phyloP scores from a whole-genome alignment of 1,140 invertebrate genomes.

The Drosophila nigromelanica region DNA sequence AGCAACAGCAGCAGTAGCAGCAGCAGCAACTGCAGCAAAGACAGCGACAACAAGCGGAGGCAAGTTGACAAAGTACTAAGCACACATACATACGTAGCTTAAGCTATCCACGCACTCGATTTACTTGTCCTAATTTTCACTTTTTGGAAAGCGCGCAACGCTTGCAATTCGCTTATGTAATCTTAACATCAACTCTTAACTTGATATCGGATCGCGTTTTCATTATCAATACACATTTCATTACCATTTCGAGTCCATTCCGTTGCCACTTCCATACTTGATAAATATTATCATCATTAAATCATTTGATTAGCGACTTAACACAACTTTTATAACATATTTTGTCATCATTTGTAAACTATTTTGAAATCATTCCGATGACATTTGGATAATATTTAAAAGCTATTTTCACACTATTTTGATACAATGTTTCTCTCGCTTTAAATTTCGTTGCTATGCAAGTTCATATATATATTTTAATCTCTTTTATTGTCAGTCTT shows the following conservation, averaged over 20 bases:
- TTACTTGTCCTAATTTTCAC: slow-evolving; percentile 62
- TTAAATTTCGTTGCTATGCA: too few species aligned
- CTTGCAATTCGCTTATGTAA: slow-evolving; percentile 40
- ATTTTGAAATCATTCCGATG: too few species aligned
- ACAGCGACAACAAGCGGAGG: slow-evolving; percentile 49
- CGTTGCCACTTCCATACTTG: slow-evolving; percentile 6
- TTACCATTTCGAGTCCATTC: slow-evolving; percentile 9
- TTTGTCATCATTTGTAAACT: too few species aligned
- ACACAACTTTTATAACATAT: too few species aligned
- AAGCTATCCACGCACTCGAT: slow-evolving; percentile 23
- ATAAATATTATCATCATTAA: not conserved
- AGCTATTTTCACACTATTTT: too few species aligned
- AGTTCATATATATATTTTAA: too few species aligned
- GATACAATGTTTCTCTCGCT: too few species aligned
- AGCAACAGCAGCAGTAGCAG: slow-evolving; percentile 24
- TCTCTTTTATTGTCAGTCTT: too few species aligned
- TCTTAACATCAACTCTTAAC: slow-evolving; percentile 7
- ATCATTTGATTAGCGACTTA: too few species aligned
- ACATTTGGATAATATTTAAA: too few species aligned
- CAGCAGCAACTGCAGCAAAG: slow-evolving; percentile 29
- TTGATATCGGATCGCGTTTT: slow-evolving; percentile 12
- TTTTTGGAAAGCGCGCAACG: slow-evolving; percentile 57
- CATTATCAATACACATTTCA: not conserved
- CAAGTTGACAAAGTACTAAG: slow-evolving; percentile 54
- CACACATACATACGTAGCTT: slow-evolving; percentile 4